These are phyloP conservation scores for Lagopus muta DNA, from an alignment of 2,113 vertebrate species.

Conservation along the genomic window DNA sequence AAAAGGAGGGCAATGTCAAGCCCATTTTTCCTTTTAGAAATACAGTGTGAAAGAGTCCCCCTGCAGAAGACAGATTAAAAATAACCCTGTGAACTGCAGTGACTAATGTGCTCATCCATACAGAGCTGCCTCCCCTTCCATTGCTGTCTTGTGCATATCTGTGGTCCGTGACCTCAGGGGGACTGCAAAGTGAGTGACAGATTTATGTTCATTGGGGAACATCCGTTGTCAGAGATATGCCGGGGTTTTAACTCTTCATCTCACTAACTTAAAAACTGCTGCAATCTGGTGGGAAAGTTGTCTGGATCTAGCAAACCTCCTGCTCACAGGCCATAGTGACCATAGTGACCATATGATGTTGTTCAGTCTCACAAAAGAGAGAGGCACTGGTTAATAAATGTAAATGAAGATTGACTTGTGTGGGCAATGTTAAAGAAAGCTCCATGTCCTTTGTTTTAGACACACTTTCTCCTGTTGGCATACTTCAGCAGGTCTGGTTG, in stretches of 20 bases:
- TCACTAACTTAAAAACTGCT: not conserved
- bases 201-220: not conserved
- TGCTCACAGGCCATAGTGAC: not conserved
- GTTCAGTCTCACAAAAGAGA: too few species aligned
- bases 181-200: not conserved
- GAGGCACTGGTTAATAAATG: not conserved
- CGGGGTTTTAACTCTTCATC: not conserved
- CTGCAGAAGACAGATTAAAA: not conserved
- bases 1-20: not conserved
- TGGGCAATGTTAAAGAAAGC: not conserved
- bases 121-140: not conserved
- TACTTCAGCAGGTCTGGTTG: not conserved
- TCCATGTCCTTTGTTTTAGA: not conserved
- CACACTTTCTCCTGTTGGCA: not conserved
- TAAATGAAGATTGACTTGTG: not conserved
- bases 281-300: not conserved
- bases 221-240: accelerated
- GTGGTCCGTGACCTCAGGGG: not conserved
- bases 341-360: not conserved
- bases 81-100: not conserved
- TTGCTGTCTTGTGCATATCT: not conserved
- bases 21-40: not conserved
- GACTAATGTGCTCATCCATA: not conserved
- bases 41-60: not conserved
- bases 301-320: not conserved